A percentile compares a stretch with the other conserved stretches of the same genome.
phyloP scores from a whole-genome alignment of 2,797 vertebrate species.

The Orientallactaga sibirica region DNA sequence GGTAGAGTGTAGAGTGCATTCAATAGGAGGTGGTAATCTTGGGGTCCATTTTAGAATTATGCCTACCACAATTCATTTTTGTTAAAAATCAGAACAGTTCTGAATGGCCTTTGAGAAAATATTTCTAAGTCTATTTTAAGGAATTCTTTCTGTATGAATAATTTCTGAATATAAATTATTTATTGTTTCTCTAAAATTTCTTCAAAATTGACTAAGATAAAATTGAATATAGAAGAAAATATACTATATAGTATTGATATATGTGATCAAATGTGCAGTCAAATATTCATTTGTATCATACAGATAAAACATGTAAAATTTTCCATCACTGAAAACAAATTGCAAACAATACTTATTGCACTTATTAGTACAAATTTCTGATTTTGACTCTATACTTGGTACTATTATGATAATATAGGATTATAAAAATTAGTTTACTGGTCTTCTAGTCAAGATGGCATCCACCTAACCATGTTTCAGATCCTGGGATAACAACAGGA shows the following conservation, averaged over 20 bases:
- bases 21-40: not conserved
- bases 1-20: not conserved
- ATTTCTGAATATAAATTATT: not conserved
- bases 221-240: not conserved
- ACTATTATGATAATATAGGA: not conserved
- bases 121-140: conserved; percentile 20
- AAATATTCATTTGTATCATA: not conserved
- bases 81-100: not conserved
- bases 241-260: not conserved
- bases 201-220: not conserved
- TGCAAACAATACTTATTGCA: no score
- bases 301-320: no score
- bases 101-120: not conserved
- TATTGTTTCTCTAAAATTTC: not conserved
- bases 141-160: conserved; percentile 8
- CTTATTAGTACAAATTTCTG: not conserved
- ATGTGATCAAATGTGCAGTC: not conserved
- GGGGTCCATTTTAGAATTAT: not conserved
- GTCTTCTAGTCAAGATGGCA: no score
- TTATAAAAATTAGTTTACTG: not conserved
- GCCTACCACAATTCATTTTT: not conserved
- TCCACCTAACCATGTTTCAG: no score
- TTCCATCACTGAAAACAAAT: no score
- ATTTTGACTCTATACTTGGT: not conserved
- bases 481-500: no score